Percentiles rank a stretch among this genome's conserved stretches.
phyloP scores from a whole-genome alignment of 2,888 invertebrate species.

The Cotesia congregata region DNA sequence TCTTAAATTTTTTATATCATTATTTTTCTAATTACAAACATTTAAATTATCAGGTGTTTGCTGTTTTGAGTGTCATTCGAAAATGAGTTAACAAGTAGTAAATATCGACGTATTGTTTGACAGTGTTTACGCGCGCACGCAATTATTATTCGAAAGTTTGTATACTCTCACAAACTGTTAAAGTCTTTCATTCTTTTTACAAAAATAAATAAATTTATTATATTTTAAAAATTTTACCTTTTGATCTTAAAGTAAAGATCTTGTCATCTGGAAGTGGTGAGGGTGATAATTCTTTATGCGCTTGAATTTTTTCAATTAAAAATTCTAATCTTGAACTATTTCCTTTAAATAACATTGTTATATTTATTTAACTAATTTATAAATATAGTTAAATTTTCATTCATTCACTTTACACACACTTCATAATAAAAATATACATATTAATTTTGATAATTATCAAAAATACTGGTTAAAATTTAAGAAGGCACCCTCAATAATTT shows the following conservation, averaged over 20 bases:
- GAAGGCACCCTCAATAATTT: not conserved
- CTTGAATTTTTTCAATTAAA: conserved; percentile 89
- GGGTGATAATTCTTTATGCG: conserved; percentile 80
- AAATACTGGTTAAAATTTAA: not conserved
- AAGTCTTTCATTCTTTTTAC: not conserved
- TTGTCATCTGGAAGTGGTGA: conserved; percentile 60
- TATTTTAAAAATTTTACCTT: conserved; percentile 56
- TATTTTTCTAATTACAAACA: not conserved
- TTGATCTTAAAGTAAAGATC: conserved; percentile 54
- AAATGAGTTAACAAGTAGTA: not conserved
- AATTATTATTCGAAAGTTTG: conserved; percentile 18
- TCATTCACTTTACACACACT: conserved; percentile 11
- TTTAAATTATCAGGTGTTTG: no score
- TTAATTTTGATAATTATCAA: not conserved
- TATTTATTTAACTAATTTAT: not conserved
- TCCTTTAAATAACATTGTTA: conserved; percentile 85
- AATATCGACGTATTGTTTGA: conserved; percentile 2
- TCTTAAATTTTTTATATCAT: no score
- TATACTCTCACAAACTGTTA: not conserved
- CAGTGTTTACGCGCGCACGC: conserved; percentile 20
- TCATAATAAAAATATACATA: conserved; percentile 5
- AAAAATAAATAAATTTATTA: conserved; percentile 7
- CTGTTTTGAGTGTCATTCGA: not conserved
- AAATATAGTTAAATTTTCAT: not conserved
- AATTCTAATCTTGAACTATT: conserved; percentile 88